phyloP scores from a whole-genome alignment of 2,888 invertebrate species.

The Nomada ruficornis region DNA sequence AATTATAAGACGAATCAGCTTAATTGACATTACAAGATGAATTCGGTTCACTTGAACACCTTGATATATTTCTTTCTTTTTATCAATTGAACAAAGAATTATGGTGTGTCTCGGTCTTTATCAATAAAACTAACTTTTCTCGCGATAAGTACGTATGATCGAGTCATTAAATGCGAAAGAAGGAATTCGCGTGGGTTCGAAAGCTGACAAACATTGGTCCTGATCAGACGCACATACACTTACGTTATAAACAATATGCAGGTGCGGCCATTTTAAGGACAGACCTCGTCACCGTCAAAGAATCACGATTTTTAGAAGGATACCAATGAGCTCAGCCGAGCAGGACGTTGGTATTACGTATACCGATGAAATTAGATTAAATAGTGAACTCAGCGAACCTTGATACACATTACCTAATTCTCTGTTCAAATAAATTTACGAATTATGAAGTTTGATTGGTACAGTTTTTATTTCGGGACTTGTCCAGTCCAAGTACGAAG shows the following conservation, averaged over 20 bases:
- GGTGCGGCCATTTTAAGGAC: conserved; percentile 74
- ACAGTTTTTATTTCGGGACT: background rate
- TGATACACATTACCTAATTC: background rate
- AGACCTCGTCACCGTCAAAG: conserved; percentile 69
- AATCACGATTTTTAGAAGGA: conserved; percentile 57
- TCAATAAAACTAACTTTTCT: conserved; percentile 2
- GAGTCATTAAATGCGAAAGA: conserved; percentile 26
- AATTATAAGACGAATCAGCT: background rate
- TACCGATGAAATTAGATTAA: conserved; percentile 21
- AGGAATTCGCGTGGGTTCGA: conserved; percentile 70
- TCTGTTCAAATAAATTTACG: background rate
- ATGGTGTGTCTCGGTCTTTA: conserved; percentile 1
- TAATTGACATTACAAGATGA: background rate
- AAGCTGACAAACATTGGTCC: conserved; percentile 63
- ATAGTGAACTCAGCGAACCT: background rate
- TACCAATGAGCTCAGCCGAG: conserved; percentile 44
- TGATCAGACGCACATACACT: conserved; percentile 35
- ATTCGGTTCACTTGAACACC: background rate
- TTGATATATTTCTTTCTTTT: background rate
- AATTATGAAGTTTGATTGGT: background rate
- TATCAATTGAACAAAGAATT: background rate
- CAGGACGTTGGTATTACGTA: conserved; percentile 1
- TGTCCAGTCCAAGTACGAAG: background rate
- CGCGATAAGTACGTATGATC: conserved; percentile 3
- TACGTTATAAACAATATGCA: conserved; percentile 72